Evolutionary conservation across 2,888 invertebrate species (phyloP), one percentile per base, ranked within the genome.

Genomic region (Endotricha flammealis): DNA sequence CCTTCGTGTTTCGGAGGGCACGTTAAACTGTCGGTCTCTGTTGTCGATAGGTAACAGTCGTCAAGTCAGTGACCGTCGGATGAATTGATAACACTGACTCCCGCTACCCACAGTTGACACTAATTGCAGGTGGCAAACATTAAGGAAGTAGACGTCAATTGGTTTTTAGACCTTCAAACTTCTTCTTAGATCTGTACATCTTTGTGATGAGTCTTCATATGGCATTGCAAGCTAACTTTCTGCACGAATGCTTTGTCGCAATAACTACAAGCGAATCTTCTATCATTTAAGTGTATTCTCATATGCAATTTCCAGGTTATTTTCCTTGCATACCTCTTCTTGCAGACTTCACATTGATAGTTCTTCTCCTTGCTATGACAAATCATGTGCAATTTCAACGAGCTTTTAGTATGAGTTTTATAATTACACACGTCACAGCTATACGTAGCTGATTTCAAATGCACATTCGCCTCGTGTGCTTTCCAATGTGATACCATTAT

Each of bases 301-400:
- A 76, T 57, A 43, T 81, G 82, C 20, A 70, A 64, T 2, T 50
- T 69, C 11, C 79, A 45, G 1, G 68, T 61, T 10, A 61, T 66
- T 32, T 59, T 54, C n/a, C 66, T 54, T 0, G 60, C 65, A 32
- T 64, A 80, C 0, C 38, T 46, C 33, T 76, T 76, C 1, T 47
- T n/a, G n/a, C n/a, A n/a, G n/a, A n/a, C n/a, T n/a, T n/a, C n/a
- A n/a, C n/a, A n/a, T n/a, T n/a, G n/a, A 23, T 70, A 83, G 4
- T 79, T 72, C 42, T 73, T 81, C 1, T 59, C 59, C 0, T 23
- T 39, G 1, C 29, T 31, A 14, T 46, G 46, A 1, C 33, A 30
- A n/a, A 39, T 17, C 35, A 41, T 30, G 16, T 46, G 46, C 4
- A 27, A 6, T 1, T 12, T 38, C 5, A 48, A 8, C 1, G 24